Evolutionary conservation across 2,888 invertebrate species (phyloP), one percentile per base, ranked within the genome.

Genomic region (Macropis europaea): DNA sequence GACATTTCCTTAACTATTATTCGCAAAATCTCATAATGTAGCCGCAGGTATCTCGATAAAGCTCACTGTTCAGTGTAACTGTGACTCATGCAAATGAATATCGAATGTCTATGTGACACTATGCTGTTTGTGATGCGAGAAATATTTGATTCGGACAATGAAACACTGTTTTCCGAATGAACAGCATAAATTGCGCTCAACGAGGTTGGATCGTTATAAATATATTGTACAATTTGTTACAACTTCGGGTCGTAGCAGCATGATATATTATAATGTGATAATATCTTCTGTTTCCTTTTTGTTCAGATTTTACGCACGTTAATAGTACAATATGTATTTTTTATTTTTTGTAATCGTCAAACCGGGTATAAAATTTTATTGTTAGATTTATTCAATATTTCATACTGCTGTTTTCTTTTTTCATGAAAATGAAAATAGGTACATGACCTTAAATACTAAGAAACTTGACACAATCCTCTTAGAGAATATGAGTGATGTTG

Each of bases 371-470:
- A 15, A 9, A 3, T 5, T 6, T 0, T 2, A 3, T 6, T 7
- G n/a, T 11, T 54, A 4, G 3, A 34, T 52, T n/a, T 2, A 24
- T 54, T 13, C 3, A 52, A 66, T 69, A 77, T 57, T 45, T 52
- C 69, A 67, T 76, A 38, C 66, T 73, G 61, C 73, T 69, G 36
- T 19, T 34, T 19, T 5, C 19, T 43, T 32, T 50, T 34, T 53
- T 26, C 9, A 30, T 53, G 32, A 30, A 60, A 57, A 53, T 61
- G 40, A 26, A 50, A 30, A n/a, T 32, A 61, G 36, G 28, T 56
- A 64, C 45, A 53, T 7, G 24, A 50, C 22, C 60, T 73, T 60
- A 67, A 54, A 42, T 48, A 22, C 47, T 73, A 53, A 24, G 7
- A 54, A 26, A 28, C 22, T 32, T 32, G 17, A 26, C 56, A 64